Conservation (phyloP, 1,140 invertebrate species). For the Delia radicum region DNA sequence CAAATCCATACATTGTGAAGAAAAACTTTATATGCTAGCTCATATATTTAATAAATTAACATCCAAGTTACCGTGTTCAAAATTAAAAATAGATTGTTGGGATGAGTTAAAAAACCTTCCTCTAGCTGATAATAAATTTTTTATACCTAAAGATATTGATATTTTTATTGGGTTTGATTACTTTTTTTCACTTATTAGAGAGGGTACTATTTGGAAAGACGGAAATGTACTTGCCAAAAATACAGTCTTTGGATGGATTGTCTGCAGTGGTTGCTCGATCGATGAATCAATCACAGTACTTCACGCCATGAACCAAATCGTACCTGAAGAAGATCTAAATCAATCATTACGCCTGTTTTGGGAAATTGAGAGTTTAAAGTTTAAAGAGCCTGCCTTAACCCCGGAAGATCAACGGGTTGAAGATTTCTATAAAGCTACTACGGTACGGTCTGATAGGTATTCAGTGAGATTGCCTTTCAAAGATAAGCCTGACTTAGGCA, state of each 20-base stretch:
- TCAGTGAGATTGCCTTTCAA: neutral
- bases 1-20: neutral
- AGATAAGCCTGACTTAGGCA: neutral
- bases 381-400: neutral
- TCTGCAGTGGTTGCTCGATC: neutral
- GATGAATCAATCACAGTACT: neutral
- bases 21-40: neutral
- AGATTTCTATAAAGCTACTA: neutral
- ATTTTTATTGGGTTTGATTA: conserved; percentile 3
- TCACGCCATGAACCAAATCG: neutral
- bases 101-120: neutral
- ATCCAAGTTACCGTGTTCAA: neutral
- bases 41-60: neutral
- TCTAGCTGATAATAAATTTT: conserved; percentile 4
- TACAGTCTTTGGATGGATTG: neutral
- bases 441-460: neutral
- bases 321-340: neutral
- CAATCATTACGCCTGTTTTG: neutral
- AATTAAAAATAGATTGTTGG: neutral
- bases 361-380: neutral
- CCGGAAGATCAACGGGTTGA: neutral
- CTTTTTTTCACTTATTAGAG: neutral
- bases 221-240: neutral
- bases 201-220: neutral
- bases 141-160: no score